A percentile compares a stretch with the other conserved stretches of the same genome.
phyloP scores from a whole-genome alignment of 1,140 invertebrate species.

The Brachionus calyciflorus region DNA sequence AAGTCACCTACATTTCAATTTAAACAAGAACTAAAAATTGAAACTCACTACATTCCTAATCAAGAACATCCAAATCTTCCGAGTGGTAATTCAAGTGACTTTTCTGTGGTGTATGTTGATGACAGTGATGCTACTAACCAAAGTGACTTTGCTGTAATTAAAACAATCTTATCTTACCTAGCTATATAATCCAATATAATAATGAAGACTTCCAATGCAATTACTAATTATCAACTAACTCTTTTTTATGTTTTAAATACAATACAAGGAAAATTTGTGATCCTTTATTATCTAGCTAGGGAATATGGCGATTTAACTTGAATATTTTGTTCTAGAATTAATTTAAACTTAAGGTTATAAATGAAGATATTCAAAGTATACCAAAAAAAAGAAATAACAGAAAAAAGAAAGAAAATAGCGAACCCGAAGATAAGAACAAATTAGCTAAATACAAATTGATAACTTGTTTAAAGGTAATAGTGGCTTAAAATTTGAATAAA shows the following conservation, averaged over 20 bases:
- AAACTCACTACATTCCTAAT: background rate
- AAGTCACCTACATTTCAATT: background rate
- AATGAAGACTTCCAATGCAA: too few species aligned
- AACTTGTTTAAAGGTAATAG: background rate
- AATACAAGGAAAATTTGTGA: too few species aligned
- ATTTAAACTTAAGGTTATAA: background rate
- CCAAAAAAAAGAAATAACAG: background rate
- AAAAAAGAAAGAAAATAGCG: background rate
- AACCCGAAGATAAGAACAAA: background rate
- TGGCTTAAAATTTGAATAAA: background rate
- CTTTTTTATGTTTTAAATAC: too few species aligned
- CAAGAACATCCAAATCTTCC: background rate
- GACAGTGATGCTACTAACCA: slow-evolving; percentile 4
- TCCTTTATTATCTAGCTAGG: too few species aligned
- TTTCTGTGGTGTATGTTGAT: slow-evolving; percentile 25
- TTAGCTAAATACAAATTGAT: slow-evolving; percentile 23
- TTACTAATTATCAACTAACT: too few species aligned
- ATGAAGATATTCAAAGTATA: background rate
- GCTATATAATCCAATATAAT: too few species aligned
- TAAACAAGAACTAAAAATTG: slow-evolving; percentile 10
- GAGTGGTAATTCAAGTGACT: slow-evolving; percentile 22
- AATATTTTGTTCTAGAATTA: too few species aligned
- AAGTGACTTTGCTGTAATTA: background rate
- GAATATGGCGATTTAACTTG: too few species aligned
- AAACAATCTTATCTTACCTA: background rate